phyloP scores from a whole-genome alignment of 2,888 invertebrate genomes.

The Synanthedon vespiformis region DNA sequence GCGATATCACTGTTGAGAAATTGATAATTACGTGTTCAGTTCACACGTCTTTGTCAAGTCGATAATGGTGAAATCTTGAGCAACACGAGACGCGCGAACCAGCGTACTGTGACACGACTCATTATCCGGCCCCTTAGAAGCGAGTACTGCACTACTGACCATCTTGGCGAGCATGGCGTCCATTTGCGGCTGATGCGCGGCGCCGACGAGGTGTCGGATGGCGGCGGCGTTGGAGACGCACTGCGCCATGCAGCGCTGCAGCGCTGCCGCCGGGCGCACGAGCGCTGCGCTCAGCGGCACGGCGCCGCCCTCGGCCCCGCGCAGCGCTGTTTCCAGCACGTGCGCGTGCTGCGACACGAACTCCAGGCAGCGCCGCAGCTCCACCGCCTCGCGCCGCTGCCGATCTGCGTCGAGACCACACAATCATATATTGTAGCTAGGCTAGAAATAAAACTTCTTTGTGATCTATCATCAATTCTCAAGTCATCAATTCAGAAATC shows the following conservation, averaged over 20 bases:
- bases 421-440: not conserved
- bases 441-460: not conserved
- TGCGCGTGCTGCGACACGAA: constrained; percentile 61
- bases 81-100: not conserved
- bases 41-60: too few relatives aligned
- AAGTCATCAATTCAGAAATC: too few relatives aligned
- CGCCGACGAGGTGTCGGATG: constrained; percentile 52
- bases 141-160: constrained; percentile 48
- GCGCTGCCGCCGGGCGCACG: constrained; percentile 55
- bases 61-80: too few relatives aligned
- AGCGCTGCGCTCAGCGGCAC: constrained; percentile 52
- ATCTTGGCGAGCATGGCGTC: constrained; percentile 63
- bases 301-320: constrained; percentile 26
- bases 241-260: constrained; percentile 64
- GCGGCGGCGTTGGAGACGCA: constrained; percentile 59
- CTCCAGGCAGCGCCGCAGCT: constrained; percentile 60
- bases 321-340: constrained; percentile 55
- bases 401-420: constrained; percentile 29
- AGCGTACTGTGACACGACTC: not conserved
- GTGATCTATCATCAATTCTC: too few relatives aligned
- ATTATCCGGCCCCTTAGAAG: not conserved
- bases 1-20: too few relatives aligned
- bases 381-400: constrained; percentile 52
- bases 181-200: constrained; percentile 60
- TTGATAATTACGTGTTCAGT: too few relatives aligned